Conservation (phyloP, 2,888 invertebrate species). For the Heteromurus nitidus region DNA sequence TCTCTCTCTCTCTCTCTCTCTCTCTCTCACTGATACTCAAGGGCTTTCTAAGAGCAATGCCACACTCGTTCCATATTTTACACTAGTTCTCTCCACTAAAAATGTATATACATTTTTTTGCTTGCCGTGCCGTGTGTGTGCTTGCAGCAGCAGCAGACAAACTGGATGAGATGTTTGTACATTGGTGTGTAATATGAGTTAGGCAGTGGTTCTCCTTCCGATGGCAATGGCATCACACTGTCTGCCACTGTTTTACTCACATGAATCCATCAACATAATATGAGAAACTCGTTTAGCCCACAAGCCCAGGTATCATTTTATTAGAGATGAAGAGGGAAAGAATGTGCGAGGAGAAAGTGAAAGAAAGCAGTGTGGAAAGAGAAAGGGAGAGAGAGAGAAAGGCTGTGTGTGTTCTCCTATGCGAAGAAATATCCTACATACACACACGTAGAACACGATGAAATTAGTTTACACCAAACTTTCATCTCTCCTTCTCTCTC, state of each 20-base stretch:
- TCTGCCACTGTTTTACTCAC: not conserved
- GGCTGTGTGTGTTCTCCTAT: not conserved
- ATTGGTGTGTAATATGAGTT: too few relatives aligned
- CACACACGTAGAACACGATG: constrained; percentile 29
- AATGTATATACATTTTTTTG: not conserved
- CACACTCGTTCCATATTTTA: constrained; percentile 10
- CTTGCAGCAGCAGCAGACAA: too few relatives aligned
- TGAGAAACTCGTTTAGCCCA: not conserved
- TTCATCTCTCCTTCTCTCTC: constrained; percentile 52
- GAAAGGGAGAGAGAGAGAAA: not conserved
- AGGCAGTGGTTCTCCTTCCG: too few relatives aligned
- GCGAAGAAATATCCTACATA: not conserved
- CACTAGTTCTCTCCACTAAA: constrained; percentile 2
- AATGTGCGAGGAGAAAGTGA: not conserved
- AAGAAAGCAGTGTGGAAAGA: not conserved
- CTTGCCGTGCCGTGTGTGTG: not conserved
- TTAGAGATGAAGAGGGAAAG: not conserved
- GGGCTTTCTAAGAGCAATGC: constrained; percentile 12
- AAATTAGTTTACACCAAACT: constrained; percentile 65
- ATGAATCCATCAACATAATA: not conserved
- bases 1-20: not conserved
- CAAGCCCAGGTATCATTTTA: constrained; percentile 6
- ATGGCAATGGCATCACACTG: not conserved
- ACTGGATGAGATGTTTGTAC: too few relatives aligned
- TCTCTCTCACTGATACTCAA: not conserved